phyloP scores from a whole-genome alignment of 2,888 invertebrate genomes.

The Octonoba sinensis region DNA sequence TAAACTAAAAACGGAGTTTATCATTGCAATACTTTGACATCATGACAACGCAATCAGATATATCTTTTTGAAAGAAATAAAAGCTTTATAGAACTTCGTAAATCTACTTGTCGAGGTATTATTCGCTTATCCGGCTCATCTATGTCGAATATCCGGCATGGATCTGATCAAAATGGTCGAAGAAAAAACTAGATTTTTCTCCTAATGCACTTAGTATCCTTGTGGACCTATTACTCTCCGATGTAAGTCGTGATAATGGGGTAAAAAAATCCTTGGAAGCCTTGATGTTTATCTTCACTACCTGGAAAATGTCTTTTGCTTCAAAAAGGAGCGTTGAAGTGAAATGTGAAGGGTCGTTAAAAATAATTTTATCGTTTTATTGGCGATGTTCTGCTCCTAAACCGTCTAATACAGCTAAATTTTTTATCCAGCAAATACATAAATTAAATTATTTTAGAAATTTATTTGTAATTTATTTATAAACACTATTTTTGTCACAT shows the following conservation, averaged over 20 bases:
- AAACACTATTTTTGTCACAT: too few species aligned
- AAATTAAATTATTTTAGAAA: too few species aligned
- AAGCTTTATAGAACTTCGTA: constrained; percentile 2
- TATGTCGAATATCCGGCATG: constrained; percentile 33
- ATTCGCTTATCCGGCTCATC: constrained; percentile 42
- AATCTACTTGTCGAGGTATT: constrained; percentile 36
- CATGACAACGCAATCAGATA: constrained; percentile 56
- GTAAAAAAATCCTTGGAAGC: constrained; percentile 20
- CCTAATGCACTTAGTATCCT: constrained; percentile 41
- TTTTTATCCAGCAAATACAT: too few species aligned
- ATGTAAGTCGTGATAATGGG: constrained; percentile 33
- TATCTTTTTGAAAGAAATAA: too few species aligned
- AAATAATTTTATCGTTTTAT: constrained; percentile 5
- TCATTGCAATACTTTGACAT: constrained; percentile 24
- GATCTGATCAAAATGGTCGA: constrained; percentile 51
- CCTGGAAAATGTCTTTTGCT: constrained; percentile 40
- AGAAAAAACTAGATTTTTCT: constrained; percentile 34
- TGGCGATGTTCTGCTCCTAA: not conserved
- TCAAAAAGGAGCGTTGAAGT: not conserved
- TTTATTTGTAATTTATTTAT: too few species aligned
- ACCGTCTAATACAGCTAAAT: too few species aligned
- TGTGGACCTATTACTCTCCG: constrained; percentile 41
- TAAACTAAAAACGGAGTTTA: too few species aligned
- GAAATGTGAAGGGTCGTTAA: not conserved
- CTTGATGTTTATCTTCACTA: constrained; percentile 31